phyloP scores from a whole-genome alignment of 2,113 vertebrate species.

The Saguinus imperator region DNA sequence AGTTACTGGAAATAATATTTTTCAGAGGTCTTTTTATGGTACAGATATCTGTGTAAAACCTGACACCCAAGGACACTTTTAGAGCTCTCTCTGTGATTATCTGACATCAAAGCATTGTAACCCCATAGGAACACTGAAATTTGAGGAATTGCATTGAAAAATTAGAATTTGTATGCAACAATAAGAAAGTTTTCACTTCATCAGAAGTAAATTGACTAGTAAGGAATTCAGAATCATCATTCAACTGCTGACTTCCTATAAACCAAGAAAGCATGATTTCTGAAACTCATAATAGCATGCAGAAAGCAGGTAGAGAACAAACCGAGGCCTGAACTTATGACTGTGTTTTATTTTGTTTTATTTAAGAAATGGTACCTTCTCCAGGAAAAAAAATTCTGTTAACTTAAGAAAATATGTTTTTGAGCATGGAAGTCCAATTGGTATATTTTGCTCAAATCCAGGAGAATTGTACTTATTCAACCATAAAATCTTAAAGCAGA shows the following conservation, averaged over 20 bases:
- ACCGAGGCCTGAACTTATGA: neutral
- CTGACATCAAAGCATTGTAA: conserved; percentile 21
- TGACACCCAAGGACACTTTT: neutral
- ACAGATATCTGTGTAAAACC: neutral
- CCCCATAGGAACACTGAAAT: neutral
- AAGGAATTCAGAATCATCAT: neutral
- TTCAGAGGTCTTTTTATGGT: conserved; percentile 26
- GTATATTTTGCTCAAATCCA: conserved; percentile 55
- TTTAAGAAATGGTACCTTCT: neutral
- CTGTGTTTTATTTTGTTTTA: neutral
- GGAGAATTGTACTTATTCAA: conserved; percentile 43
- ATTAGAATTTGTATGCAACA: neutral
- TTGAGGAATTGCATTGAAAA: neutral
- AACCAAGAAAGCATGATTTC: neutral
- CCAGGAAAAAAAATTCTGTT: conserved; percentile 38
- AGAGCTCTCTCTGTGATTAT: neutral
- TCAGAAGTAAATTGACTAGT: neutral
- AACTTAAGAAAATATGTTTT: conserved; percentile 60
- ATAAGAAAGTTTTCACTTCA: neutral
- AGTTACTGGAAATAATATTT: neutral
- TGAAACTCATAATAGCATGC: neutral
- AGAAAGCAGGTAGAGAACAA: neutral
- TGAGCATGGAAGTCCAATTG: conserved; percentile 23
- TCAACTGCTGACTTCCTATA: neutral
- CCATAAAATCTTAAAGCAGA: conserved; percentile 42